These are phyloP conservation scores for Netta rufina DNA, from an alignment of 2,797 vertebrate genomes.

Conservation along the genomic window DNA sequence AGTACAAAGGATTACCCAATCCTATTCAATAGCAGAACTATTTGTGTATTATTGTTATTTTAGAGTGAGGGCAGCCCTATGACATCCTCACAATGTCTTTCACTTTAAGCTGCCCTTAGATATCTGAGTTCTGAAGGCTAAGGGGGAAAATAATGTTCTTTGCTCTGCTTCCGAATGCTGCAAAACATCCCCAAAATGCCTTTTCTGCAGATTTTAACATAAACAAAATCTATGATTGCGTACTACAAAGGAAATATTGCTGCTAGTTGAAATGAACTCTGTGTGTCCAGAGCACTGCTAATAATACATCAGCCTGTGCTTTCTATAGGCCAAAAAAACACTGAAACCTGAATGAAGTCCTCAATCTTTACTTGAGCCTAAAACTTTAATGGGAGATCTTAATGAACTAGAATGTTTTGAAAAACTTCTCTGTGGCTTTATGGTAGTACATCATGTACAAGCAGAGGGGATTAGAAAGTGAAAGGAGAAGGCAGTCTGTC, in stretches of 20 bases:
- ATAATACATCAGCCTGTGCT: not conserved
- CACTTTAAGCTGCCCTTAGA: slow-evolving; percentile 1
- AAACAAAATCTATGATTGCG: not conserved
- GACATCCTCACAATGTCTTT: slow-evolving; percentile 15
- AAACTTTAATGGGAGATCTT: not conserved
- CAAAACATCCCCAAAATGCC: not conserved
- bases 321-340: not conserved
- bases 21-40: slow-evolving; percentile 49
- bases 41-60: slow-evolving; percentile 50
- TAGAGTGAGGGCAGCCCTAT: fast-evolving
- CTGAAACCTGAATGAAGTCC: not conserved
- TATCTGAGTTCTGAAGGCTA: not conserved
- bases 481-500: not conserved
- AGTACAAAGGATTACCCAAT: slow-evolving; percentile 58
- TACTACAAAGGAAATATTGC: not conserved
- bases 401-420: not conserved
- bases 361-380: not conserved
- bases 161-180: not conserved
- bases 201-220: not conserved
- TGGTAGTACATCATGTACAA: not conserved
- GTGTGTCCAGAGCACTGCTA: not conserved
- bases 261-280: not conserved
- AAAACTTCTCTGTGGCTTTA: not conserved
- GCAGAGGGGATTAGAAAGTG: not conserved
- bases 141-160: not conserved